Base-by-base conservation (phyloP, 2,888 invertebrate species). In the Branchellion lobata region DNA sequence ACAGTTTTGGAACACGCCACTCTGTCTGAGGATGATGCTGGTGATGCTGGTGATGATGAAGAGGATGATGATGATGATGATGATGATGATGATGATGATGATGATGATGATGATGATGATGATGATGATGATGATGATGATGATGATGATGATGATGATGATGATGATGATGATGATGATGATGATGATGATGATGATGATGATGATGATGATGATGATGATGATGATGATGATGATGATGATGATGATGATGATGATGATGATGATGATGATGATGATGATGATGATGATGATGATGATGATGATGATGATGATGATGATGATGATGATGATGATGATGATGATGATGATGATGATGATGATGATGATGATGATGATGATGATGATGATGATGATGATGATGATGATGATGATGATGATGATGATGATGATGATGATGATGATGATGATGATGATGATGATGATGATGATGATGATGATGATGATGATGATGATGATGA, bases 91-190 rank as follows among this genome's bases (percentile, higher is more conserved):
- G 21, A 51, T 18, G 51, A 51, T 51, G 51, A 51, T 51, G 53
- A 51, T 21, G 53, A 51, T 51, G 53, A 51, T 21, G 53, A 51
- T 51, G 53, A 51, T 21, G 53, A 51, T 24, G 69, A 69, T 29
- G 71, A 71, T 31, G 71, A 71, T 14, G 71, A 71, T 31, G 71
- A 71, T 14, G 71, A 71, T 24, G 69, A 69, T 51, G 21, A 51
- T 51, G 53, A 21, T 51, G 53, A 21, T 51, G 53, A 51, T 51
- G 21, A 51, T 51, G 53, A 51, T 51, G 53, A 51, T 51, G 53
- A 51, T 51, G 53, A 51, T 51, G 53, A 51, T 21, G 53, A 51
- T 21, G 53, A 51, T 51, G 53, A 51, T 51, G 53, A 51, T 21
- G 53, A 21, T 51, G 53, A 51, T 51, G 53, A 21, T 51, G 53